phyloP scores from a whole-genome alignment of 1,140 invertebrate genomes.

The Hetaerina americana region DNA sequence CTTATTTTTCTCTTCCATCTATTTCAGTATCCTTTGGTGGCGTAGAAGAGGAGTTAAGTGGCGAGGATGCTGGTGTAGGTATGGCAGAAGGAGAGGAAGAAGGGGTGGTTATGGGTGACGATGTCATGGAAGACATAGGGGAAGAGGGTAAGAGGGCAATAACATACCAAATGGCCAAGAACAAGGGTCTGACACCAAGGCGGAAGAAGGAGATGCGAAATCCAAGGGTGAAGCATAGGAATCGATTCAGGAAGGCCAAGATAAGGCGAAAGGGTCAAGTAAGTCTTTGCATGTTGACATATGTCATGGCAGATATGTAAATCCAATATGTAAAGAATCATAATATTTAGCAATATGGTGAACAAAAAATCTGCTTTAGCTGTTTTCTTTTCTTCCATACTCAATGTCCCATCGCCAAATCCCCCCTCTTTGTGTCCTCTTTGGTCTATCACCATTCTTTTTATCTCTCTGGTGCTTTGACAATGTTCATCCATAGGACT shows the following conservation, averaged over 20 bases:
- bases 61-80: conserved; percentile 16
- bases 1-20: too few relatives aligned
- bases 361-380: too few relatives aligned
- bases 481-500: too few relatives aligned
- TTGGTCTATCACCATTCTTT: too few relatives aligned
- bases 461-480: too few relatives aligned
- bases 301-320: too few relatives aligned
- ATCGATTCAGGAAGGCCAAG: conserved; percentile 80
- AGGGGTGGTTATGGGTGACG: conserved; percentile 15
- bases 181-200: conserved; percentile 80
- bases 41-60: conserved; percentile 17
- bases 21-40: too few relatives aligned
- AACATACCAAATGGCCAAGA: conserved; percentile 87
- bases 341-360: too few relatives aligned
- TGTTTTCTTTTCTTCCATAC: too few relatives aligned
- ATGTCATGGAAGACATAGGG: conserved; percentile 16
- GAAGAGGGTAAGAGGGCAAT: conserved; percentile 54
- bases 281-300: conserved; percentile 22
- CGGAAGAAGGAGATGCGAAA: conserved; percentile 84
- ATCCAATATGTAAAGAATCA: too few relatives aligned
- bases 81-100: conserved; percentile 5
- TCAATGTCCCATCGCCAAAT: too few relatives aligned
- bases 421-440: too few relatives aligned
- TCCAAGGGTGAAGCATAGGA: conserved; percentile 84
- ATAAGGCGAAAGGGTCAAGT: conserved; percentile 80